These are phyloP conservation scores for Platycnemis pennipes DNA, from an alignment of 2,888 invertebrate species.

Conservation along the genomic window DNA sequence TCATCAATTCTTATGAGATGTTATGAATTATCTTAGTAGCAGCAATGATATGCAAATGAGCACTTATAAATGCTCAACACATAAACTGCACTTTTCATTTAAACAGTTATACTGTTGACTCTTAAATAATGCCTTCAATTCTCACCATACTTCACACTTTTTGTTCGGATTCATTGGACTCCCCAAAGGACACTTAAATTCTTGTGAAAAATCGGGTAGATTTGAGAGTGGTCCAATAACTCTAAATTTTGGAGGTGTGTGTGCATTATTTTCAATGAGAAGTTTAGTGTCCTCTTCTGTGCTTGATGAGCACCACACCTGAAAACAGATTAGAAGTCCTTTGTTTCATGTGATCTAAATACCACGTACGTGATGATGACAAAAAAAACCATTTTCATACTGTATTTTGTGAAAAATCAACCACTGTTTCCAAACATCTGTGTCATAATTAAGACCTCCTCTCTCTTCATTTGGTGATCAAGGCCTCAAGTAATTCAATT, in stretches of 20 bases:
- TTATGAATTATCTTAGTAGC: conserved; percentile 20
- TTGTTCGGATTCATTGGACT: conserved; percentile 91
- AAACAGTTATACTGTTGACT: neutral
- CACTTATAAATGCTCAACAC: conserved; percentile 6
- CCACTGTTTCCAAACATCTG: too few relatives aligned
- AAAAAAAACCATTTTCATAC: too few relatives aligned
- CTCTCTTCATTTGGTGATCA: too few relatives aligned
- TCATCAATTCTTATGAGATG: neutral
- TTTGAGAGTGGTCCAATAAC: conserved; percentile 94
- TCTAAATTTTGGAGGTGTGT: conserved; percentile 92
- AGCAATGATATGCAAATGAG: conserved; percentile 18
- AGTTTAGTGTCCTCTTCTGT: conserved; percentile 91
- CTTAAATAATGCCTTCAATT: neutral
- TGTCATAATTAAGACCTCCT: too few relatives aligned
- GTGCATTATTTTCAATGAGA: conserved; percentile 96
- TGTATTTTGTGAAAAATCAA: too few relatives aligned
- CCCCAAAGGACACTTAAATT: conserved; percentile 88
- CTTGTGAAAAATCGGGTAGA: conserved; percentile 89
- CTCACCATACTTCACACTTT: conserved; percentile 95
- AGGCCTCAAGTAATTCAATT: too few relatives aligned
- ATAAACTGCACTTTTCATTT: neutral
- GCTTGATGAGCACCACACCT: conserved; percentile 95
- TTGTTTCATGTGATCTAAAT: too few relatives aligned
- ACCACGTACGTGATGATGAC: too few relatives aligned
- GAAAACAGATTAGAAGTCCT: too few relatives aligned